phyloP scores from a whole-genome alignment of 2,888 invertebrate species.

The Ochropleura leucogaster region DNA sequence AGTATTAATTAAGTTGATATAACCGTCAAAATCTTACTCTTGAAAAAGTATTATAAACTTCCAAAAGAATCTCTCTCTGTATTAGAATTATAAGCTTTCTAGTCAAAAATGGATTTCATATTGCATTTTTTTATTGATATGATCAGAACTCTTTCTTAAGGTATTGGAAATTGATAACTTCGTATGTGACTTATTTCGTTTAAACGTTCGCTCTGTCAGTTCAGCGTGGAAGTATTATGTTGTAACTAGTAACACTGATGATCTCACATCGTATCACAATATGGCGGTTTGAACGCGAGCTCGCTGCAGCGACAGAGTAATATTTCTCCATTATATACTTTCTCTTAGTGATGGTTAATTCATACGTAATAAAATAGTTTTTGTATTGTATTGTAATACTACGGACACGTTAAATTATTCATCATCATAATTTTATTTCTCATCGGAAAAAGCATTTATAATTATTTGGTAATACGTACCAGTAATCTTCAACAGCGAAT shows the following conservation, averaged over 20 bases:
- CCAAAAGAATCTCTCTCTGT: constrained; percentile 89
- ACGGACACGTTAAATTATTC: constrained; percentile 59
- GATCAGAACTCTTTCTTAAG: constrained; percentile 63
- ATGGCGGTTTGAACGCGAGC: constrained; percentile 13
- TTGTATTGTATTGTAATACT: constrained; percentile 62
- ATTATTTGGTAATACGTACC: constrained; percentile 59
- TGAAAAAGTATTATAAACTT: constrained; percentile 86
- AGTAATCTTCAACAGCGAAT: constrained; percentile 59
- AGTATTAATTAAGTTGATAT: constrained; percentile 81
- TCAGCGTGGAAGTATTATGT: constrained; percentile 29
- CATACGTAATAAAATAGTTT: constrained; percentile 67
- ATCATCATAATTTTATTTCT: constrained; percentile 56
- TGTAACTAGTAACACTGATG: constrained; percentile 31
- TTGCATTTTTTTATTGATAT: constrained; percentile 72
- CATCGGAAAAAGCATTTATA: constrained; percentile 62
- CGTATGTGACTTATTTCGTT: constrained; percentile 45
- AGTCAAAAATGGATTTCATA: constrained; percentile 88
- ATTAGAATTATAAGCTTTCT: constrained; percentile 88
- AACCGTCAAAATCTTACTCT: constrained; percentile 77
- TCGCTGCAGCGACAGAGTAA: constrained; percentile 45
- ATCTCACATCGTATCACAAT: constrained; percentile 44
- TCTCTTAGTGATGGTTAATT: constrained; percentile 66
- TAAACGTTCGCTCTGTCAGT: constrained; percentile 53
- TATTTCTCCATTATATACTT: constrained; percentile 58
- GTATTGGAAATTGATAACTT: constrained; percentile 62